phyloP scores from a whole-genome alignment of 2,888 invertebrate genomes.

The Cephus pulcher region DNA sequence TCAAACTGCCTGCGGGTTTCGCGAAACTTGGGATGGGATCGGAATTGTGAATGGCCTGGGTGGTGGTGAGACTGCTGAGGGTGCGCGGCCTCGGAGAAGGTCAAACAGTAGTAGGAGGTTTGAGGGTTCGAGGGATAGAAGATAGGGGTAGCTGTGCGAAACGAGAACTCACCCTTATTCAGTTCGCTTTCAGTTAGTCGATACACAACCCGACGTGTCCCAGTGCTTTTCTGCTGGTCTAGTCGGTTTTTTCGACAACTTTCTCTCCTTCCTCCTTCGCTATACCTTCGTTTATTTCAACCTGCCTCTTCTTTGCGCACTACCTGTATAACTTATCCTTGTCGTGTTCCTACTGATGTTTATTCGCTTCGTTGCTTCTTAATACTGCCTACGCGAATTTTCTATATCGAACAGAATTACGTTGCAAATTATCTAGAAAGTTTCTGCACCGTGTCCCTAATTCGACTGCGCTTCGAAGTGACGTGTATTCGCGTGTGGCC shows the following conservation, averaged over 20 bases:
- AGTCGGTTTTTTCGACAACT: no score
- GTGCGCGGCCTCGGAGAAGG: neutral
- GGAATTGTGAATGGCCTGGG: conserved; percentile 5
- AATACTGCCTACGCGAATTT: neutral
- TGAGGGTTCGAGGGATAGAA: neutral
- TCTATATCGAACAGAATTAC: neutral
- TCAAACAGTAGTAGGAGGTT: neutral
- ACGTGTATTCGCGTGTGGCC: neutral
- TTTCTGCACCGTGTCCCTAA: neutral
- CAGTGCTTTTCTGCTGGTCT: neutral
- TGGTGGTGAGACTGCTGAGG: neutral
- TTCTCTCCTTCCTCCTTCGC: neutral
- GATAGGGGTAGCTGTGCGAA: conserved; percentile 2
- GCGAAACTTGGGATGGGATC: neutral
- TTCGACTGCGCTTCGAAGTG: neutral
- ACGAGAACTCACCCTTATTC: conserved; percentile 6
- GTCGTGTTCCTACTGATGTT: neutral
- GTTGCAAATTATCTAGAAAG: neutral
- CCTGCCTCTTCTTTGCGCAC: neutral
- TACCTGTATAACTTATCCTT: neutral
- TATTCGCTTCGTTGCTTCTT: neutral
- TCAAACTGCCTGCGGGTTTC: conserved; percentile 9
- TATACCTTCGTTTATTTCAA: neutral
- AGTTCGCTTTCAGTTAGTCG: conserved; percentile 12
- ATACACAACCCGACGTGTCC: neutral